Base-by-base conservation (phyloP, 23 tunicate genomes). In the Styela clava region DNA sequence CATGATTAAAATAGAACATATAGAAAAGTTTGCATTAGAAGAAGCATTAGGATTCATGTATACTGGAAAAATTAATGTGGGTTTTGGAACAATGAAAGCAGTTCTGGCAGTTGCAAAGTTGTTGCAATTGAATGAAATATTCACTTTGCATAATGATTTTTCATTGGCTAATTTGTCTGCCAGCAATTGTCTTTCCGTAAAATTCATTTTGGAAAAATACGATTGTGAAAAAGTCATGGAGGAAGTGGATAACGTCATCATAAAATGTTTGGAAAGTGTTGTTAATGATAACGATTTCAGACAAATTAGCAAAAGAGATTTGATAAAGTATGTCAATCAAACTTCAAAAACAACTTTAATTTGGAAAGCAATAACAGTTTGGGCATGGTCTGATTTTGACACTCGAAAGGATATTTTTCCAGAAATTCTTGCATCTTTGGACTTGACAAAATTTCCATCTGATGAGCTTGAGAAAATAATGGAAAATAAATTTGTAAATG, bases 121-220 rank as follows among this genome's bases (percentile, higher is more conserved):
- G 12, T 71, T 71, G 35, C 35, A 30, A 32, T 32, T 71, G 35
- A 34, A 71, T 2, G 77, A 71, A 26, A 34, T 71, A 3, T 71
- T 34, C 16, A 29, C 32, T 33, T 28, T 30, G 23, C 34, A 34
- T 30, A 3, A 32, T 16, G 34, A 71, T 16, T 71, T 3, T 29
- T 18, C 34, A 3, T 3, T 71, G 35, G 37, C 32, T 3, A 30
- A 32, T 71, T 71, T 71, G 34, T 12, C 77, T 16, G 37, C 12
- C 27, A 22, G 34, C 3, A 71, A 30, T 16, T 71, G 77, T 35
- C 29, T 71, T 35, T 3, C 34, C 23, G 29, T 71, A 31, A 71
- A 71, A 71, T 19, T 35, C 27, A 5, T 71, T 28, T 33, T 34
- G 35, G 77, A 71, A 71, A 71, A 30, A 71, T 71, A 26, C 77